Percentiles rank a stretch among this genome's conserved stretches.
phyloP scores from a whole-genome alignment of 2,888 invertebrate genomes.

The Trichacis sp. region DNA sequence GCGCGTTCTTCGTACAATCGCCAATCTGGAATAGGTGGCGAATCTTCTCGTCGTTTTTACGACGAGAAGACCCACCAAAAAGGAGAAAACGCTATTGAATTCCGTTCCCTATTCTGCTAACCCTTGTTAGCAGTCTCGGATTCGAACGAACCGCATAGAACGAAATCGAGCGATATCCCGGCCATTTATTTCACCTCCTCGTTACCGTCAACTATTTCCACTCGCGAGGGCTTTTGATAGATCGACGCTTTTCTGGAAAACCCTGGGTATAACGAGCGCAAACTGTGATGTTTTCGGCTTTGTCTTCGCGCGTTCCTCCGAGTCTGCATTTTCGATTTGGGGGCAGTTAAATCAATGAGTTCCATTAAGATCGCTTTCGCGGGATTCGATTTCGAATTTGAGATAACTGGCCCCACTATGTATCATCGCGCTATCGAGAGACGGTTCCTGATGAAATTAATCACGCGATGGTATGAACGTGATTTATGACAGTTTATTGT shows the following conservation, averaged over 20 bases:
- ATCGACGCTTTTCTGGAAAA: conserved; percentile 15
- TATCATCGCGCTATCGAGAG: too few species aligned
- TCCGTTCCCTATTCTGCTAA: conserved; percentile 23
- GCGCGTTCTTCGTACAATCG: conserved; percentile 20
- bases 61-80: conserved; percentile 14
- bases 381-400: too few species aligned
- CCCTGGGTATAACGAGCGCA: too few species aligned
- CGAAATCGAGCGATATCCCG: conserved; percentile 43
- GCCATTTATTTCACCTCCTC: conserved; percentile 52
- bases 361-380: too few species aligned
- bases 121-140: conserved; percentile 40
- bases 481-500: too few species aligned
- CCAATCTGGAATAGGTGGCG: conserved; percentile 21
- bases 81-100: conserved; percentile 17
- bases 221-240: conserved; percentile 13
- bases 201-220: conserved; percentile 47
- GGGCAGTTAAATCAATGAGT: too few species aligned
- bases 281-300: too few species aligned
- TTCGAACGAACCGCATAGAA: conserved; percentile 46
- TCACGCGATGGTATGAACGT: too few species aligned
- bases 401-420: too few species aligned
- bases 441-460: too few species aligned
- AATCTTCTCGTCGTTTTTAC: conserved; percentile 23
- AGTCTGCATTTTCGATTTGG: too few species aligned
- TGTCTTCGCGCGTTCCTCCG: too few species aligned